Base-by-base conservation (phyloP, 2,888 invertebrate genomes). In the Apodemia zela region DNA sequence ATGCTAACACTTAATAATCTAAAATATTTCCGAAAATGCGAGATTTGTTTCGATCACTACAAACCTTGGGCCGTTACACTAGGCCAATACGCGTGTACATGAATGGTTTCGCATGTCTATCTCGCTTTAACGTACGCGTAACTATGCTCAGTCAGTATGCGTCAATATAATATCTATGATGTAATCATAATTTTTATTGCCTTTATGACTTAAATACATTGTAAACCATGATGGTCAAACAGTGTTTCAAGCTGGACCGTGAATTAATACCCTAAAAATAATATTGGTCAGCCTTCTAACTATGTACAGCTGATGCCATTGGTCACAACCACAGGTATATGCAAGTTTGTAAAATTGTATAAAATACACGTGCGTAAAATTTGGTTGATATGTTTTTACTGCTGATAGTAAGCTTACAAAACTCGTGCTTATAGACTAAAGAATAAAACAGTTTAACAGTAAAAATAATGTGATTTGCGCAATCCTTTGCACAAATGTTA, bases 221-320 rank as follows among this genome's bases (percentile, higher is more conserved):
- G 3, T 3, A 25, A 4, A 25, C 4, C 25, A 25, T 25, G 25
- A 13, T 47, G 47, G 47, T 47, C 17, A 13, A 17, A 13, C 7
- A 47, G 3, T 49, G 18, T 18, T 11, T 18, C 18, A 49, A 49
- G 49, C 77, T 80, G 49, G 49, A 49, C 49, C 49, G 49, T 49
- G 17, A 49, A 11, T 49, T 18, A 8, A 18, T 49, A 82, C 15
- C 15, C 4, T 42, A 15, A 81, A 81, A 75, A 76, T 78, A 84
- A 81, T 84, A 78, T 82, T 82, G 78, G 75, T 84, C 81, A 80
- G 79, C 80, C 73, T 82, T 79, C 75, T 78, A 79, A 78, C 72
- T 75, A 74, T 77, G 74, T 81, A 80, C 70, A 72, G 82, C 84
- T 85, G 87, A 79, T 82, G 80, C 81, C 80, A 83, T 84, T 82